These are phyloP conservation scores for Tachycineta bicolor DNA, from an alignment of 2,113 vertebrate genomes.

Conservation along the genomic window DNA sequence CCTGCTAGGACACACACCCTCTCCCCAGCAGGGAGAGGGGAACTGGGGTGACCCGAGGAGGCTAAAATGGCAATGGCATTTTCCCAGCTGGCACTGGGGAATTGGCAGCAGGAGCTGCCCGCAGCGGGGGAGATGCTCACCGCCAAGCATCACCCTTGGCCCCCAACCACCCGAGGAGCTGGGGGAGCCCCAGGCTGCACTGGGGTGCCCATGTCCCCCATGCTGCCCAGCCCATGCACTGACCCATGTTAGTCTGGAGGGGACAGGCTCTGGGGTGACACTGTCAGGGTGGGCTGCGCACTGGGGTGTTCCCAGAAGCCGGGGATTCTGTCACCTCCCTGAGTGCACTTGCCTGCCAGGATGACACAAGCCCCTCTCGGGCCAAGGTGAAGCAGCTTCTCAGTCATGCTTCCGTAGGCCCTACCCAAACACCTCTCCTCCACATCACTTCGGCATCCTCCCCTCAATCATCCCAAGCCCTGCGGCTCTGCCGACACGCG, in stretches of 20 bases:
- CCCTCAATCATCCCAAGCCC: not conserved
- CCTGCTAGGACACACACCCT: not conserved
- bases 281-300: constrained; percentile 31
- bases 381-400: not conserved
- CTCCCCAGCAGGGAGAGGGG: not conserved
- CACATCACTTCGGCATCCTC: not conserved
- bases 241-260: not conserved
- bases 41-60: not conserved
- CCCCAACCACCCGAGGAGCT: fast-evolving
- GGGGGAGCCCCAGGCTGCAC: not conserved
- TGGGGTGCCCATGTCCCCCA: not conserved
- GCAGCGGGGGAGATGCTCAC: fast-evolving
- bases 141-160: not conserved
- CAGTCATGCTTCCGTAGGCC: not conserved
- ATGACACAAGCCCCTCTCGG: not conserved
- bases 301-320: not conserved
- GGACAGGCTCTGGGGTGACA: not conserved
- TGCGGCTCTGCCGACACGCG: fast-evolving
- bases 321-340: not conserved
- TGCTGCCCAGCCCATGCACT: not conserved
- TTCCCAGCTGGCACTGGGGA: not conserved
- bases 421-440: not conserved
- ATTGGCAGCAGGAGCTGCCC: not conserved
- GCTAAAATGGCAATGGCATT: fast-evolving
- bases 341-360: not conserved